Conservation (phyloP, 2,888 invertebrate species). For the Pterobdella sp. region DNA sequence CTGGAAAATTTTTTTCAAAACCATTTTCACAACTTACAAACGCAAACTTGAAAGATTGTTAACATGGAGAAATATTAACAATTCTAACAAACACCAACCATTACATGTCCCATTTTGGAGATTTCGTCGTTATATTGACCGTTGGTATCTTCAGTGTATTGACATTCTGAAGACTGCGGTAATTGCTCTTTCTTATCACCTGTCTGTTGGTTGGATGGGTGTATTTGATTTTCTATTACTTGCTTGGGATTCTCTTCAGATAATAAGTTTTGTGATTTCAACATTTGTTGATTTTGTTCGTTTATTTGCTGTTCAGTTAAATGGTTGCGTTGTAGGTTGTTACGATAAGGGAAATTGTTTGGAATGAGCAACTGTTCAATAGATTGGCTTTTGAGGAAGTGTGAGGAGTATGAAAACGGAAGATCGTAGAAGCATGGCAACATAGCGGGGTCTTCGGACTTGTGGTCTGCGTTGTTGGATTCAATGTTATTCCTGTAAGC, state of each 20-base stretch:
- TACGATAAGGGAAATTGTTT: background rate
- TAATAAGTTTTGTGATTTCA: background rate
- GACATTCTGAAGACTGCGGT: background rate
- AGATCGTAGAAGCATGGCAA: background rate
- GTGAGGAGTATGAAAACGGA: background rate
- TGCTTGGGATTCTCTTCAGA: background rate
- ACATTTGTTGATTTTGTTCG: background rate
- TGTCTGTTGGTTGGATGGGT: background rate
- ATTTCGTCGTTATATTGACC: slow-evolving; percentile 3
- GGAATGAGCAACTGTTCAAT: slow-evolving; percentile 3
- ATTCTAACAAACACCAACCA: slow-evolving; percentile 4
- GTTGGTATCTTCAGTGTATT: background rate
- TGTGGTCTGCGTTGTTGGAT: background rate
- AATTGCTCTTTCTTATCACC: background rate
- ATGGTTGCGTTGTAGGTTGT: background rate
- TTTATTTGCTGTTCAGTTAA: background rate
- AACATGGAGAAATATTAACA: no score
- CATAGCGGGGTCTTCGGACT: background rate
- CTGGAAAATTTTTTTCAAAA: no score
- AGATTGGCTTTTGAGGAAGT: background rate
- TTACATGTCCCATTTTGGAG: background rate
- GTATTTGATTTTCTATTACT: background rate
- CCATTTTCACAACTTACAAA: no score
- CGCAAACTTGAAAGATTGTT: no score
- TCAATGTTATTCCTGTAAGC: background rate